These are phyloP conservation scores for Bombus confusus DNA, from an alignment of 1,140 invertebrate species.

Conservation along the genomic window DNA sequence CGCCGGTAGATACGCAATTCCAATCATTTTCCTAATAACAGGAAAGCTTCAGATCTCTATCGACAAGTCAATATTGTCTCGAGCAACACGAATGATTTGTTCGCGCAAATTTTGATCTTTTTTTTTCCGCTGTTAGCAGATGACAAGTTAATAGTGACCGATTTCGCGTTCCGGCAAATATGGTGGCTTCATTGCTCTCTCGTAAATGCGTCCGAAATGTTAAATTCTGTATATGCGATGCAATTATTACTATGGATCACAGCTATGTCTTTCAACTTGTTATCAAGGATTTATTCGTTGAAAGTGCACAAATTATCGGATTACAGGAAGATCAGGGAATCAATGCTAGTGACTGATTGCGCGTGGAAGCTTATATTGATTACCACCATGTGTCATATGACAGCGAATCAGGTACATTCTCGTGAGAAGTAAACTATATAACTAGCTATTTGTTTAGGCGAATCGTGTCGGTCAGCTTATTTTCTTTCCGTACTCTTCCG, in stretches of 20 bases:
- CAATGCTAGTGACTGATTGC: conserved; percentile 48
- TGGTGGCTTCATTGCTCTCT: conserved; percentile 68
- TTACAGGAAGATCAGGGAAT: conserved; percentile 45
- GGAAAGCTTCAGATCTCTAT: background rate
- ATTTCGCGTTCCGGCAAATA: conserved; percentile 60
- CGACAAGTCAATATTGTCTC: background rate
- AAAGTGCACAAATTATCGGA: conserved; percentile 18
- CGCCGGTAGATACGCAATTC: too few relatives aligned
- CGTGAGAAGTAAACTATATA: background rate
- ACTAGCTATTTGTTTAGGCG: conserved; percentile 38
- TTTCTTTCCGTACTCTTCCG: conserved; percentile 52
- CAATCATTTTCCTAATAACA: background rate
- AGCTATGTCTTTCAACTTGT: conserved; percentile 54
- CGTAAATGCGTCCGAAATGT: conserved; percentile 54
- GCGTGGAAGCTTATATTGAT: conserved; percentile 59
- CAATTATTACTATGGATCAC: conserved; percentile 66
- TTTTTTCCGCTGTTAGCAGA: background rate
- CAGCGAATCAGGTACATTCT: conserved; percentile 53
- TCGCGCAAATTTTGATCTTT: background rate
- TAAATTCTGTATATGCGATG: conserved; percentile 62
- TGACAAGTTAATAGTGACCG: conserved; percentile 33
- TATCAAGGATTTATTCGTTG: conserved; percentile 64
- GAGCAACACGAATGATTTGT: background rate
- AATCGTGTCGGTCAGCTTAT: conserved; percentile 58
- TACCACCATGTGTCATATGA: conserved; percentile 56